Evolutionary conservation across 2,888 invertebrate species (phyloP), one percentile per base, ranked within the genome.

Genomic region (Tanypteryx hageni): DNA sequence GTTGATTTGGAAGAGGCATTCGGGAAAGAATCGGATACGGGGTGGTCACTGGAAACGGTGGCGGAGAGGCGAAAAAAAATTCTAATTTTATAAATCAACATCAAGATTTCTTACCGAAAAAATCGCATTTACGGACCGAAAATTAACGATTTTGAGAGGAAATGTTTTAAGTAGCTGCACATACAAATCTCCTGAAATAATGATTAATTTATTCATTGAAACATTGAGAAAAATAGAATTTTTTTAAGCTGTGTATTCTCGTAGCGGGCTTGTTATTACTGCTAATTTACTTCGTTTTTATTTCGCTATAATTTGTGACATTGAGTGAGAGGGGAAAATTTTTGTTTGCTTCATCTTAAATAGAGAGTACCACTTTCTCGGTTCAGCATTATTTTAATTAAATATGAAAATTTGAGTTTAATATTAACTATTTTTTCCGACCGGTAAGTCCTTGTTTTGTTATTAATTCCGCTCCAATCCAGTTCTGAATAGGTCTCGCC

Each of bases 1-100:
- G 89, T 89, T 89, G 89, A 89, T 89, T 89, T 89, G 89, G 89
- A 89, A 64, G 61, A 64, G 89, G 44, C 31, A 31, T 89, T 44
- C 89, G 44, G 89, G 68, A 89, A 89, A 68, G 89, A 64, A 89
- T 68, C 56, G 89, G 64, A 59, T 89, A 18, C 10, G 64, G 56
- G 56, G 56, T 44, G 44, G 89, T 64, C 68, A 89, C n/a, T 31
- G 59, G 31, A 64, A 31, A 61, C 11, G 22, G 7, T 11, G 68
- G 68, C n/a, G n/a, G 22, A 68, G 68, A 22, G 22, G 14, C n/a
- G 76, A 44, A 44, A 44, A 44, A 44, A 44, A 44, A 44, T 44
- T 44, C 44, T 44, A 44, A 44, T 22, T 11, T 13, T 76, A 18
- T 76, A 76, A 76, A 76, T 76, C 76, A 76, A 22, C 76, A 27